phyloP scores from a whole-genome alignment of 2,113 vertebrate species.

The Hydrochoerus hydrochaeris region DNA sequence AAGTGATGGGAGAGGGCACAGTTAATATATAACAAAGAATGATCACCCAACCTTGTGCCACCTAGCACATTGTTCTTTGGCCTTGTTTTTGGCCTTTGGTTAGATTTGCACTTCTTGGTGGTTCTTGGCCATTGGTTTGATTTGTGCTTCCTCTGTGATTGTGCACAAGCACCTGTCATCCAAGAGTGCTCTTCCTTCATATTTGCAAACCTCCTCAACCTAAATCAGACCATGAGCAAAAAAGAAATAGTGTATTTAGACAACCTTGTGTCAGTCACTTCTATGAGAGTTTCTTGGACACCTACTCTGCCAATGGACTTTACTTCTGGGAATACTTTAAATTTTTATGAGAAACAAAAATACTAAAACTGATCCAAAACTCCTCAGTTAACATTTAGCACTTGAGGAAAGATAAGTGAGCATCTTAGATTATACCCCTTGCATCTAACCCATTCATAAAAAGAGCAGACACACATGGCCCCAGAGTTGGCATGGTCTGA shows the following conservation, averaged over 20 bases:
- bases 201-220: background rate
- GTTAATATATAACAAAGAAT: background rate
- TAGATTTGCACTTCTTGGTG: background rate
- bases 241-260: background rate
- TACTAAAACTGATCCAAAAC: background rate
- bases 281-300: background rate
- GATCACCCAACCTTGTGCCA: background rate
- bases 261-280: background rate
- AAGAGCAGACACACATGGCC: background rate
- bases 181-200: background rate
- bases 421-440: background rate
- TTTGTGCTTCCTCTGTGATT: background rate
- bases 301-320: background rate
- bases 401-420: background rate
- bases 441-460: background rate
- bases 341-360: background rate
- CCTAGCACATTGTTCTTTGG: background rate
- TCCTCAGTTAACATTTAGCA: background rate
- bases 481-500: background rate
- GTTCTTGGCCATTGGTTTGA: background rate
- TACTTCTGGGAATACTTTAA: slow-evolving; percentile 27
- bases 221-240: background rate
- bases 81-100: background rate
- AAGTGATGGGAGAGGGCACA: background rate
- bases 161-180: background rate